phyloP scores from a whole-genome alignment of 92 coral and sea anemone species.

The Zoanthus gigantus region DNA sequence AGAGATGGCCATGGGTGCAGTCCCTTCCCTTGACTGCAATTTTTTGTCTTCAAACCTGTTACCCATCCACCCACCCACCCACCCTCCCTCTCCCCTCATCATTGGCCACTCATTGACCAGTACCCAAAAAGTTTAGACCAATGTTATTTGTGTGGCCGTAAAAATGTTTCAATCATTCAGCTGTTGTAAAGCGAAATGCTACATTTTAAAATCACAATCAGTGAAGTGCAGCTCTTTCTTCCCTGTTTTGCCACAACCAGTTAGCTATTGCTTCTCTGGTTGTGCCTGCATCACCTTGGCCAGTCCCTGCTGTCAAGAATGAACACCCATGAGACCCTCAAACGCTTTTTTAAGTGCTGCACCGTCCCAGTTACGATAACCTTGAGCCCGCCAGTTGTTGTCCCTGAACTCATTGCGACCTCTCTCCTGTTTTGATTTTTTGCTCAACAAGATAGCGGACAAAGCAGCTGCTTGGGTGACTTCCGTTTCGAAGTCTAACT shows the following conservation, averaged over 20 bases:
- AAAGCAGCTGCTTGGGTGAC: constrained; percentile 59
- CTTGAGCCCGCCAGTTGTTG: constrained; percentile 52
- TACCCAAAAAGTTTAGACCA: too few species aligned
- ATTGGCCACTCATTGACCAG: too few species aligned
- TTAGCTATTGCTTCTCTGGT: constrained; percentile 43
- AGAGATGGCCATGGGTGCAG: too few species aligned
- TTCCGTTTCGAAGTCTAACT: constrained; percentile 37
- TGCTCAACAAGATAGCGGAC: constrained; percentile 49
- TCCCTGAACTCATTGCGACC: constrained; percentile 41
- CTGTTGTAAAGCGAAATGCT: too few species aligned
- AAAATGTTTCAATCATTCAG: too few species aligned
- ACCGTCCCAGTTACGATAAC: constrained; percentile 54
- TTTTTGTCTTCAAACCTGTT: too few species aligned
- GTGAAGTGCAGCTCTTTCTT: neutral
- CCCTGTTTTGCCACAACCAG: constrained; percentile 51
- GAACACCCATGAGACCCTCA: constrained; percentile 38
- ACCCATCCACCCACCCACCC: too few species aligned
- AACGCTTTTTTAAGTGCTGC: constrained; percentile 45
- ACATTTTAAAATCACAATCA: too few species aligned
- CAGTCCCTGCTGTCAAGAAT: constrained; percentile 52
- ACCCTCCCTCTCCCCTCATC: too few species aligned
- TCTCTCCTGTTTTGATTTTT: constrained; percentile 47
- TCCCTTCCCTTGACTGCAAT: too few species aligned
- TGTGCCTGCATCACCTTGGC: constrained; percentile 23
- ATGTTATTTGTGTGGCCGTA: too few species aligned